Evolutionary conservation across 2,888 invertebrate species (phyloP), one percentile per base, ranked within the genome.

Genomic region (Macropis europaea): DNA sequence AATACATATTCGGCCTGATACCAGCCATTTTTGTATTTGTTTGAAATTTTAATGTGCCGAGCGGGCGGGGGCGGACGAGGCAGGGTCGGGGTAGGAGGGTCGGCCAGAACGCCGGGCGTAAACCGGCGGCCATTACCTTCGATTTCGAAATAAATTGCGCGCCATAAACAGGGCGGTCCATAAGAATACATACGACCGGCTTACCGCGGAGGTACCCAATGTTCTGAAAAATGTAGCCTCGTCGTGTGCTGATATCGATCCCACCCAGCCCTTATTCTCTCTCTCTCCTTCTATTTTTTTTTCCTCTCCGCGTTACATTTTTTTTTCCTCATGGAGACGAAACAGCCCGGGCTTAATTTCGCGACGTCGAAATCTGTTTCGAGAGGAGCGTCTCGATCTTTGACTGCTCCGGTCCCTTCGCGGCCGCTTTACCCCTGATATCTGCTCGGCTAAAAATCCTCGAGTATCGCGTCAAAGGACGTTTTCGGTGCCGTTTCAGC

Each of bases 101-200:
- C 64, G 64, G 73, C 56, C 66, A 68, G 76, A 70, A 70, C 67
- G 57, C 48, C 72, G 79, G 82, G 85, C 84, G 85, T 88, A 87
- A 89, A 87, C 85, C 83, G 84, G 82, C 83, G 84, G 85, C 89
- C 88, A 88, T 88, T 88, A 89, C 88, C 86, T 89, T 88, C 89
- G 89, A 89, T 88, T 88, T 86, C 79, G 78, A 89, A 89, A 89
- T 89, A 89, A 89, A 89, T 89, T 88, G 88, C 85, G 82, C 82
- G 82, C 88, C 87, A 88, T 89, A 89, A 89, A 89, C 87, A 88
- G 88, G 86, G 85, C 79, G 85, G 87, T 86, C 86, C 86, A 87
- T 87, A 84, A 84, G 88, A 87, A 89, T 89, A 88, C 88, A 88
- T 86, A 89, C 84, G 87, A 88, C 86, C 87, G 81, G 85, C 85